Evolutionary conservation across 2,797 vertebrate genomes (phyloP).

Genomic region (Botia almorhae): DNA sequence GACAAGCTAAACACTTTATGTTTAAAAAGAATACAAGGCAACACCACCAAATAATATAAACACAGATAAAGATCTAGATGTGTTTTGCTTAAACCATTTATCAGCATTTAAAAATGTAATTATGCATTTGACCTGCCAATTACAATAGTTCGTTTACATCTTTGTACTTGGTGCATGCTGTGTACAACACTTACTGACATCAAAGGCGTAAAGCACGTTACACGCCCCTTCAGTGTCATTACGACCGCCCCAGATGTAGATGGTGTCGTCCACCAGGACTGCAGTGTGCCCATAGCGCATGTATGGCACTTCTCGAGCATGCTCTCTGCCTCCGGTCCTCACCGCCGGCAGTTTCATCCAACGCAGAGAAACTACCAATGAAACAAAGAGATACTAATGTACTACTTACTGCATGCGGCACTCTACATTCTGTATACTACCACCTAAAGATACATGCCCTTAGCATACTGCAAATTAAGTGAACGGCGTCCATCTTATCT

Average conservation of each 20-base stretch:
- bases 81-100: background rate
- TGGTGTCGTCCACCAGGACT: constrained; percentile 91
- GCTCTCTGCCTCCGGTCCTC: constrained; percentile 82
- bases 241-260: constrained; percentile 97
- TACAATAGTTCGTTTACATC: background rate
- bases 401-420: background rate
- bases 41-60: background rate
- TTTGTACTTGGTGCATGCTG: background rate
- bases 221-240: constrained; percentile 98
- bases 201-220: constrained; percentile 96
- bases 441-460: background rate
- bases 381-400: background rate
- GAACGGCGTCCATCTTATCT: too few species aligned
- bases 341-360: constrained; percentile 97
- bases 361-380: constrained; percentile 87
- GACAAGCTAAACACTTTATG: background rate
- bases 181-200: constrained; percentile 87
- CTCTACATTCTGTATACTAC: background rate
- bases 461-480: background rate
- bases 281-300: constrained; percentile 99
- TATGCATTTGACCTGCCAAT: background rate
- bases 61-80: background rate
- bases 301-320: constrained; percentile 91
- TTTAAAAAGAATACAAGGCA: too few species aligned
- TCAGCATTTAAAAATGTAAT: background rate